Percentiles rank a stretch among this genome's conserved stretches.
Conservation (phyloP, 2,797 vertebrate species). For the Poliocrania exsul region DNA sequence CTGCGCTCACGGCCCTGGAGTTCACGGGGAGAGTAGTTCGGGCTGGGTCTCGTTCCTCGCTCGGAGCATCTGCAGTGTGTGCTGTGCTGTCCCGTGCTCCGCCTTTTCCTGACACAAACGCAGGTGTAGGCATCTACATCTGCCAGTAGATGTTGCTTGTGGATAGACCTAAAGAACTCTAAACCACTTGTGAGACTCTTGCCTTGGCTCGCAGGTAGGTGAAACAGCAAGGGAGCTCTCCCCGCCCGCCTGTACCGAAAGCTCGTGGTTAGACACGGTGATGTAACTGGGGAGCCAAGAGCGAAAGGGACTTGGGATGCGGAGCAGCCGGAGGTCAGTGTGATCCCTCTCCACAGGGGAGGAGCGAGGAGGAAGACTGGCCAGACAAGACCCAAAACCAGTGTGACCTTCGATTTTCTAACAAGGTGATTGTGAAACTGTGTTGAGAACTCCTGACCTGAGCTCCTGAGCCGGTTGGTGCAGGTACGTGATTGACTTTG, state of each 20-base stretch:
- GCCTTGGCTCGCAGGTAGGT: not conserved
- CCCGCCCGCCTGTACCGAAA: too few species aligned
- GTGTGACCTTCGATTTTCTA: not conserved
- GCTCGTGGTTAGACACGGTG: not conserved
- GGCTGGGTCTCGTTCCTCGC: not conserved
- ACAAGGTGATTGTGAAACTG: not conserved
- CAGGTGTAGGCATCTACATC: not conserved
- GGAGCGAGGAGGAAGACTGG: not conserved
- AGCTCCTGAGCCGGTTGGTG: not conserved
- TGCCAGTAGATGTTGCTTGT: not conserved
- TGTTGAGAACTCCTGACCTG: not conserved
- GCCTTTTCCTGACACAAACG: not conserved
- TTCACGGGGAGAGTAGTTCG: not conserved
- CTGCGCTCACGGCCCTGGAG: accelerated
- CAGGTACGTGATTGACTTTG: not conserved
- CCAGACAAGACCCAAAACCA: not conserved
- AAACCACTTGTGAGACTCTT: not conserved
- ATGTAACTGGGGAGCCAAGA: not conserved
- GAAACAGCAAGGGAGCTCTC: not conserved
- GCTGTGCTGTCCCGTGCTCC: not conserved
- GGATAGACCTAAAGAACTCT: not conserved
- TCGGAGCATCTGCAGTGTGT: not conserved
- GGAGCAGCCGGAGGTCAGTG: not conserved
- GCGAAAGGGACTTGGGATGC: not conserved
- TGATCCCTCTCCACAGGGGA: not conserved